Evolutionary conservation across 1,140 invertebrate species (phyloP).

Genomic region (Lepidurus packardi): DNA sequence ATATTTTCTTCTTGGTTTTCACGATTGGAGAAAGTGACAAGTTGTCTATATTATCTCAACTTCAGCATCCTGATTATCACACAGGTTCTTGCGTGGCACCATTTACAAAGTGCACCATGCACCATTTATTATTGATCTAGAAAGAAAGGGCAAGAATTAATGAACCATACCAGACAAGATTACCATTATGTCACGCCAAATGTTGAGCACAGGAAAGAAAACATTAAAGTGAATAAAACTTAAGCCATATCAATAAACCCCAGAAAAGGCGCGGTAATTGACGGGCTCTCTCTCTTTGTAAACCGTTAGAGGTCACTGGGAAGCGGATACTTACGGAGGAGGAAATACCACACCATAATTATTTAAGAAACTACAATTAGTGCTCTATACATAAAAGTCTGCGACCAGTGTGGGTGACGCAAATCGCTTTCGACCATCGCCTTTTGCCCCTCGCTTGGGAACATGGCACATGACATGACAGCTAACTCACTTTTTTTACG

Average conservation of each 20-base stretch:
- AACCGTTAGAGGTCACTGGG: too few relatives aligned
- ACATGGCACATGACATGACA: conserved; percentile 21
- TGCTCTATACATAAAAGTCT: conserved; percentile 12
- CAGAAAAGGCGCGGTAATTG: too few relatives aligned
- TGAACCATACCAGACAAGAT: too few relatives aligned
- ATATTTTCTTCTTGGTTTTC: background rate
- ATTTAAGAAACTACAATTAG: conserved; percentile 7
- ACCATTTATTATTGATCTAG: too few relatives aligned
- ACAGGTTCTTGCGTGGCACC: background rate
- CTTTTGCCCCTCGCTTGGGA: conserved; percentile 7
- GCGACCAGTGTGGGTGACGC: background rate
- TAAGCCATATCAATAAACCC: too few relatives aligned
- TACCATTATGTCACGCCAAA: too few relatives aligned
- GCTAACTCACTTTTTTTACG: conserved; percentile 5
- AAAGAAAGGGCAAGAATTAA: too few relatives aligned
- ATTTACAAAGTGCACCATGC: too few relatives aligned
- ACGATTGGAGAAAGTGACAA: background rate
- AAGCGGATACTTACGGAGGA: background rate
- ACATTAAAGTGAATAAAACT: too few relatives aligned
- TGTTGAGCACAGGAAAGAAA: too few relatives aligned
- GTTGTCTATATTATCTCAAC: conserved; percentile 6
- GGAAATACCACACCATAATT: background rate
- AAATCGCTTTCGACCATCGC: conserved; percentile 14
- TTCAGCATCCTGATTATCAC: background rate
- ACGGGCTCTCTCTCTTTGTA: too few relatives aligned